Conservation (phyloP, 2,888 invertebrate species). For the Nudaria mundana region DNA sequence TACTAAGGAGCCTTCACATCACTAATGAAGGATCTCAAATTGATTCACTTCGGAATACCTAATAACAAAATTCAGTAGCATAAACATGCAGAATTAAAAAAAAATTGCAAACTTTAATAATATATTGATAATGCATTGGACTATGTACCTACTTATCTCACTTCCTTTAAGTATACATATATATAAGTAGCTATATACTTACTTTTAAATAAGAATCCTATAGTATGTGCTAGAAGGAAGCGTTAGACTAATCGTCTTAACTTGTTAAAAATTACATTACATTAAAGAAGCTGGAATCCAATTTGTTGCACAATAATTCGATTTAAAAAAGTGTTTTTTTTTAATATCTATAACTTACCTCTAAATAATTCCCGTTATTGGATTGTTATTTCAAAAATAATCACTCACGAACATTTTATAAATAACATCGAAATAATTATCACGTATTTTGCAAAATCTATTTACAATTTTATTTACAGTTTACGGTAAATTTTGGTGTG, state of each 20-base stretch:
- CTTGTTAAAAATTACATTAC: conserved; percentile 13
- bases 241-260: conserved; percentile 4
- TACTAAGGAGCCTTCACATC: conserved; percentile 3
- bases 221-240: conserved; percentile 23
- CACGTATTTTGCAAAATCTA: conserved; percentile 29
- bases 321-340: conserved; percentile 38
- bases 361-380: conserved; percentile 1
- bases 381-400: conserved; percentile 9
- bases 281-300: conserved; percentile 33
- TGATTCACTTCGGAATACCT: no score
- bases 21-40: no score
- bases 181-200: conserved; percentile 10
- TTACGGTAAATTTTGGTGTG: conserved; percentile 47
- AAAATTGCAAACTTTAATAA: no score
- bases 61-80: no score
- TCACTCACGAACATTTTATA: conserved; percentile 34
- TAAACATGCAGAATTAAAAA: no score
- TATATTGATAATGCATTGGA: no score
- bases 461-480: conserved; percentile 65
- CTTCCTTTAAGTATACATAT: conserved; percentile 19
- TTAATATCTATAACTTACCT: conserved; percentile 31
- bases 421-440: conserved; percentile 17
- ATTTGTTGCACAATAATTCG: conserved; percentile 39
- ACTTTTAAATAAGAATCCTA: no score
- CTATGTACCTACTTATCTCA: no score